These are phyloP conservation scores for Crax fasciolata DNA, from an alignment of 2,797 vertebrate species.

Conservation along the genomic window DNA sequence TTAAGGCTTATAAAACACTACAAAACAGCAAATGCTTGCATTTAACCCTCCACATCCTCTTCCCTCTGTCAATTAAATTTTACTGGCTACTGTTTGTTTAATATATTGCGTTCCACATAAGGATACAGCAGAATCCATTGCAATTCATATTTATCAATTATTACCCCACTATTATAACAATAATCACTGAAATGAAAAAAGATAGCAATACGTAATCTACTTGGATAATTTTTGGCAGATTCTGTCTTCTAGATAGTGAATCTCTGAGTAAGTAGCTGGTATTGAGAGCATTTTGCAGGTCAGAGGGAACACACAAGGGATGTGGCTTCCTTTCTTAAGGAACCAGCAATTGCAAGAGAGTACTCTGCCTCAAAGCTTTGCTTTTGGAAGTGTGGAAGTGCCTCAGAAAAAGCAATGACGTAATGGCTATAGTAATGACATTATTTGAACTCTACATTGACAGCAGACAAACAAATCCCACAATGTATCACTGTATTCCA, in stretches of 20 bases:
- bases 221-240: slow-evolving; percentile 44
- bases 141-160: slow-evolving; percentile 25
- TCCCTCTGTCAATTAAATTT: slow-evolving; percentile 27
- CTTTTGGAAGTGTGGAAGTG: slow-evolving; percentile 62
- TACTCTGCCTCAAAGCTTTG: slow-evolving; percentile 70
- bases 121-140: slow-evolving; percentile 38
- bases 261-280: background rate
- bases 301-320: slow-evolving; percentile 48
- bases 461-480: slow-evolving; percentile 76
- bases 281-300: slow-evolving; percentile 3
- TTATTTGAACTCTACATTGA: slow-evolving; percentile 63
- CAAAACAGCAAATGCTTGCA: slow-evolving; percentile 39
- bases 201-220: background rate
- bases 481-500: slow-evolving; percentile 70
- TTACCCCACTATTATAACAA: background rate
- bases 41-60: slow-evolving; percentile 57
- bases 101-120: background rate
- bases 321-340: slow-evolving; percentile 71
- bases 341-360: slow-evolving; percentile 61
- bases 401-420: slow-evolving; percentile 55
- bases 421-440: slow-evolving; percentile 17
- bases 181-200: background rate
- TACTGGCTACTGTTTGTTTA: background rate
- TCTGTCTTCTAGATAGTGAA: background rate
- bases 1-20: slow-evolving; percentile 19